Evolutionary conservation across 2,113 vertebrate species (phyloP).

Genomic region (Corythaixoides concolor): DNA sequence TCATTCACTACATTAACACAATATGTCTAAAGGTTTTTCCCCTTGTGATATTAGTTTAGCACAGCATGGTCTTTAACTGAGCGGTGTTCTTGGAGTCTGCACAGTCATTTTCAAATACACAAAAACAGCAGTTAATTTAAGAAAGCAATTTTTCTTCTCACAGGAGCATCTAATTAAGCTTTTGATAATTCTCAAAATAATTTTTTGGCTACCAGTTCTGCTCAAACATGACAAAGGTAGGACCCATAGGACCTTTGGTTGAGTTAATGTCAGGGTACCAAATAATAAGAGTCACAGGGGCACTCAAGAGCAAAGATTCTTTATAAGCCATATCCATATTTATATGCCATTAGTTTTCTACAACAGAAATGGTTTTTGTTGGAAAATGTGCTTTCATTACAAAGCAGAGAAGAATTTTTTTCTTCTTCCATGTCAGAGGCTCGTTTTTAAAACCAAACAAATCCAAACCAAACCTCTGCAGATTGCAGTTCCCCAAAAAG

Average conservation of each 20-base stretch:
- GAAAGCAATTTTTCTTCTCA: slow-evolving; percentile 3
- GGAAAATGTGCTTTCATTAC: neutral
- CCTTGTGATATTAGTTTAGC: neutral
- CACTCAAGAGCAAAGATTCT: neutral
- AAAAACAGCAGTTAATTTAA: neutral
- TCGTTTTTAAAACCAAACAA: neutral
- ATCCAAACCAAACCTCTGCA: neutral
- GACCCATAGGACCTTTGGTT: neutral
- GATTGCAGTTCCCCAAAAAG: neutral
- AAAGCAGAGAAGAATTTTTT: neutral
- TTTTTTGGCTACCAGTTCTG: neutral
- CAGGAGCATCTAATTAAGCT: slow-evolving; percentile 9
- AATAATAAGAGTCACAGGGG: neutral
- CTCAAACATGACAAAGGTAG: neutral
- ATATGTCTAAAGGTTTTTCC: neutral
- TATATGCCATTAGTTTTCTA: neutral
- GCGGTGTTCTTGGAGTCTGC: neutral
- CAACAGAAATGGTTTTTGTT: neutral
- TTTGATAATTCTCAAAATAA: neutral
- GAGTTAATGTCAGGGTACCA: neutral
- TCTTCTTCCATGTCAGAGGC: neutral
- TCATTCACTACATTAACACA: neutral
- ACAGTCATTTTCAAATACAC: neutral
- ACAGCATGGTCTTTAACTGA: slow-evolving; percentile 14
- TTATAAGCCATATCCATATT: neutral